Conservation (phyloP, 1,140 invertebrate genomes). For the Drosophila yakuba region DNA sequence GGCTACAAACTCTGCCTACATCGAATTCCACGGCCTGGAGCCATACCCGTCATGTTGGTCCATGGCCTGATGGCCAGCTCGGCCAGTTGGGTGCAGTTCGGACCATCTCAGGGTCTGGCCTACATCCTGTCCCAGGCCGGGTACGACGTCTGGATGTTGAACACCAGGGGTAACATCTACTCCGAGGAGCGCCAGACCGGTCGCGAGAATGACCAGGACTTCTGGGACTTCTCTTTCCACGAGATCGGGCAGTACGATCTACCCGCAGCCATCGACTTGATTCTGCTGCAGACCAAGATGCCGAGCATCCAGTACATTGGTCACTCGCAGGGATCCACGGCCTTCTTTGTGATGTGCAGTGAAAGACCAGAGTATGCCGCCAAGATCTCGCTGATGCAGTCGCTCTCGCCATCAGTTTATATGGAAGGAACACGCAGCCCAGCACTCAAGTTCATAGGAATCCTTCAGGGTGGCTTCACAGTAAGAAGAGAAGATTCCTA, state of each 20-base stretch:
- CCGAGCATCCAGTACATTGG: slow-evolving; percentile 84
- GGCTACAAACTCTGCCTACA: slow-evolving; percentile 86
- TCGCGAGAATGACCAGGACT: slow-evolving; percentile 68
- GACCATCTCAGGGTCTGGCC: slow-evolving; percentile 85
- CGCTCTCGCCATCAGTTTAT: slow-evolving; percentile 87
- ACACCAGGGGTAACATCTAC: slow-evolving; percentile 88
- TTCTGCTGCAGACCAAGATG: slow-evolving; percentile 85
- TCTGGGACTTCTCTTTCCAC: slow-evolving; percentile 87
- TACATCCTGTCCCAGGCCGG: slow-evolving; percentile 88
- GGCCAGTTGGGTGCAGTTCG: slow-evolving; percentile 86
- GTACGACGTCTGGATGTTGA: slow-evolving; percentile 91
- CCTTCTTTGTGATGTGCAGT: slow-evolving; percentile 87
- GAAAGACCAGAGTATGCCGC: slow-evolving; percentile 88
- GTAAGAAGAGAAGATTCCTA: slow-evolving; percentile 12
- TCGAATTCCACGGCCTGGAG: slow-evolving; percentile 60
- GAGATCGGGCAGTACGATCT: slow-evolving; percentile 90
- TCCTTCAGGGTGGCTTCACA: slow-evolving; percentile 23
- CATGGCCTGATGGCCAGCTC: slow-evolving; percentile 87
- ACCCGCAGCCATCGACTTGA: slow-evolving; percentile 88
- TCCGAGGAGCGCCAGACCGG: slow-evolving; percentile 86
- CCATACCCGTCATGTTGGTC: slow-evolving; percentile 86
- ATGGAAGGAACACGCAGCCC: slow-evolving; percentile 35
- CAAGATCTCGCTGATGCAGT: slow-evolving; percentile 86
- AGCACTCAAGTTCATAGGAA: slow-evolving; percentile 27
- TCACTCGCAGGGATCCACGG: slow-evolving; percentile 86